Conservation (phyloP, 1,140 invertebrate genomes). For the Drosophila parabipectinata region DNA sequence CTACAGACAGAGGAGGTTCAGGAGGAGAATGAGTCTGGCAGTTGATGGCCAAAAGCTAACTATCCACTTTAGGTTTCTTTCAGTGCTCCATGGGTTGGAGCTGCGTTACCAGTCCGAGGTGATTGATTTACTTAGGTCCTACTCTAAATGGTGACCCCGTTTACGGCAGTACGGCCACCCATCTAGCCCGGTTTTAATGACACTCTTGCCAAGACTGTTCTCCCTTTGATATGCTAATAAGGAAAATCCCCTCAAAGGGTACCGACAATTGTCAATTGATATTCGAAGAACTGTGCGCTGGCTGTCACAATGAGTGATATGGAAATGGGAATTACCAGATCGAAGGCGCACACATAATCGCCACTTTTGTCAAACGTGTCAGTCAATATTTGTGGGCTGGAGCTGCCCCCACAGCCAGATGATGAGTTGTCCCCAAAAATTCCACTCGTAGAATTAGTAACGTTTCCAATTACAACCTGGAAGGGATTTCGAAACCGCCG, state of each 20-base stretch:
- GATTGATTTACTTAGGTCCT: constrained; percentile 34
- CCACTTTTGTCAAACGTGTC: constrained; percentile 72
- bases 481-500: constrained; percentile 37
- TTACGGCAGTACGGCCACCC: constrained; percentile 33
- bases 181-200: constrained; percentile 45
- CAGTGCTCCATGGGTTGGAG: background rate
- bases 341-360: constrained; percentile 54
- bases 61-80: background rate
- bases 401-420: background rate
- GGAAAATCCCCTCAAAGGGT: constrained; percentile 66
- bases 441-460: constrained; percentile 56
- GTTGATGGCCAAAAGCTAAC: constrained; percentile 1
- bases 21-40: constrained; percentile 2
- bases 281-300: constrained; percentile 21
- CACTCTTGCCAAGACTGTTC: constrained; percentile 43
- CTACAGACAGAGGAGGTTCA: constrained; percentile 9
- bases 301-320: constrained; percentile 62
- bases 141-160: constrained; percentile 38
- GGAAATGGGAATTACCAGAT: constrained; percentile 64
- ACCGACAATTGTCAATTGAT: constrained; percentile 60
- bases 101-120: constrained; percentile 10
- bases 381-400: constrained; percentile 47
- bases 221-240: constrained; percentile 71
- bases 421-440: constrained; percentile 8
- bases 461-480: constrained; percentile 65